Percentiles rank a stretch among this genome's conserved stretches.
phyloP scores from a whole-genome alignment of 1,140 invertebrate species.

The Lordiphosa collinella region DNA sequence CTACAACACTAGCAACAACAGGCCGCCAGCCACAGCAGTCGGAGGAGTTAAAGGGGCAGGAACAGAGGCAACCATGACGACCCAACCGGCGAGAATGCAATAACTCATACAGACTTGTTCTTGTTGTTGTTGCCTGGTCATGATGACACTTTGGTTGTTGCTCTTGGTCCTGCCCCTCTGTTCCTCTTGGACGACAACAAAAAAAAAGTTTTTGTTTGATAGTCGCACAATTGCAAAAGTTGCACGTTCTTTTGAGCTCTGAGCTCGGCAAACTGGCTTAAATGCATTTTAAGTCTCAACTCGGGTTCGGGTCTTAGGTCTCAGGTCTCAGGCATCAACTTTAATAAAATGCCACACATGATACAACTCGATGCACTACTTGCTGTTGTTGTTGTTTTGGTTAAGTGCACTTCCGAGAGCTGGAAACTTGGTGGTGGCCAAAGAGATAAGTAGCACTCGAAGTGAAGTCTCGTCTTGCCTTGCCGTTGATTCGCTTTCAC shows the following conservation, averaged over 20 bases:
- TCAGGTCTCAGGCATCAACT: conserved; percentile 27
- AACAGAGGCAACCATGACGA: conserved; percentile 34
- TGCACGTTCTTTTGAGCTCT: conserved; percentile 38
- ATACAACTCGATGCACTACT: conserved; percentile 12
- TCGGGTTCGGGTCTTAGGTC: conserved; percentile 1
- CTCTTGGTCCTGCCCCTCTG: conserved; percentile 11
- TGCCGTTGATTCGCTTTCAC: neutral
- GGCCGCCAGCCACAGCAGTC: conserved; percentile 26
- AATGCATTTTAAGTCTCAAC: conserved; percentile 56
- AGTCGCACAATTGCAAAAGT: conserved; percentile 56
- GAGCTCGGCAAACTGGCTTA: conserved; percentile 49
- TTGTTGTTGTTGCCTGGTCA: conserved; percentile 34
- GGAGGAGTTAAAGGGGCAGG: neutral
- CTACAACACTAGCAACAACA: conserved; percentile 29
- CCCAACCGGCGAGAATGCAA: conserved; percentile 54
- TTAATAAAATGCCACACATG: conserved; percentile 63
- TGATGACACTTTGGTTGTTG: conserved; percentile 63
- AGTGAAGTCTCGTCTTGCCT: conserved; percentile 32
- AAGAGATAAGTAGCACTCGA: conserved; percentile 55
- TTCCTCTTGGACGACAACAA: neutral
- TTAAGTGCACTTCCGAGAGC: conserved; percentile 67
- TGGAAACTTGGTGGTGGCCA: conserved; percentile 52
- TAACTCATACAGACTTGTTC: conserved; percentile 53
- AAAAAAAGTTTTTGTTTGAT: conserved; percentile 47
- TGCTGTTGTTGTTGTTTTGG: conserved; percentile 48